Percentiles rank a stretch among this genome's conserved stretches.
Conservation (phyloP, 2,888 invertebrate genomes). For the Acanthoscelides obtectus region DNA sequence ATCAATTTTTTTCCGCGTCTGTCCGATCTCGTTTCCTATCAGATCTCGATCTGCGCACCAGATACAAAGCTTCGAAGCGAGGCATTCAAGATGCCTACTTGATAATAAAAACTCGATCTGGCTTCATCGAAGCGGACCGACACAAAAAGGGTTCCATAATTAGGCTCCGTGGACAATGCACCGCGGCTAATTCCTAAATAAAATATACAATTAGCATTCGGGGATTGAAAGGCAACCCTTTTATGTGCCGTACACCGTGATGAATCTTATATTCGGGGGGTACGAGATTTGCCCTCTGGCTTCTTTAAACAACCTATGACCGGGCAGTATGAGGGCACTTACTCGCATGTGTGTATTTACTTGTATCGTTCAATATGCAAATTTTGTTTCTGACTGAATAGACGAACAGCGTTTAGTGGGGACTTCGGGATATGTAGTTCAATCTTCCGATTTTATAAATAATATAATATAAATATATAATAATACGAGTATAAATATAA, state of each 20-base stretch:
- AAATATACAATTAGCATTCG: constrained; percentile 9
- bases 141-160: constrained; percentile 14
- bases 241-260: neutral
- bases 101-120: neutral
- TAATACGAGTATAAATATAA: no score
- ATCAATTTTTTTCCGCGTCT: neutral
- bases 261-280: neutral
- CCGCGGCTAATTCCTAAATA: constrained; percentile 20
- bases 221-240: neutral
- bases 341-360: neutral
- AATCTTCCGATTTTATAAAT: no score
- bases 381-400: neutral
- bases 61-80: neutral
- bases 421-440: no score
- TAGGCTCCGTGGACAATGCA: constrained; percentile 16
- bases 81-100: neutral
- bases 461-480: no score
- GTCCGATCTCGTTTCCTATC: neutral
- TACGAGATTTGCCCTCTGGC: neutral
- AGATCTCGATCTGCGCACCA: neutral
- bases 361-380: neutral
- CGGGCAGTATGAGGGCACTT: neutral
- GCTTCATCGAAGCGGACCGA: neutral
- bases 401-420: neutral
- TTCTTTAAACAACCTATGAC: neutral